Percentiles rank a stretch among this genome's conserved stretches.
phyloP scores from a whole-genome alignment of 92 coral and sea anemone genomes.

The Plumapathes pennacea region DNA sequence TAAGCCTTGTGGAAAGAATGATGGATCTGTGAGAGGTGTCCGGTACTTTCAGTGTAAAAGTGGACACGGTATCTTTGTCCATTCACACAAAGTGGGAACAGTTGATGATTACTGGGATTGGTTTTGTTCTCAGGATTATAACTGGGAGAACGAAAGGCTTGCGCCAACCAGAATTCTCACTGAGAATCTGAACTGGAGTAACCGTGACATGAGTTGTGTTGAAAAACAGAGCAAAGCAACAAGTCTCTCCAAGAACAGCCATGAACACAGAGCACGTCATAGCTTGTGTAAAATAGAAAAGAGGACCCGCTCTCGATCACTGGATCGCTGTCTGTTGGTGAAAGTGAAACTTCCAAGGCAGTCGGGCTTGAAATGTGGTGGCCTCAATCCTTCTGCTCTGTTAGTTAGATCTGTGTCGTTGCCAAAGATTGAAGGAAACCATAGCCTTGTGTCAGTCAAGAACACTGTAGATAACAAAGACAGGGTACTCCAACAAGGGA shows the following conservation, averaged over 20 bases:
- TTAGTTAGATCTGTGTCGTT: too few species aligned
- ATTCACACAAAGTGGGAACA: conserved; percentile 78
- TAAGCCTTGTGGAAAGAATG: conserved; percentile 93
- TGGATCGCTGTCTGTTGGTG: conserved; percentile 24
- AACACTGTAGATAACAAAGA: too few species aligned
- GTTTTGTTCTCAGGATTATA: too few species aligned
- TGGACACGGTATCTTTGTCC: conserved; percentile 93
- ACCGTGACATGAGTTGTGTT: conserved; percentile 1
- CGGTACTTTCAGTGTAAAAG: conserved; percentile 82
- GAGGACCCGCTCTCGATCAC: conserved; percentile 19
- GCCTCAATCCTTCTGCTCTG: too few species aligned
- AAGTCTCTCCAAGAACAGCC: too few species aligned
- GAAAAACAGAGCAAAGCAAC: neutral
- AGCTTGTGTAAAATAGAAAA: too few species aligned
- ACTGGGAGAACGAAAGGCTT: conserved; percentile 1
- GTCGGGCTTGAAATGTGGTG: too few species aligned
- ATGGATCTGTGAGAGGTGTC: conserved; percentile 87
- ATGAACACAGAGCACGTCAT: too few species aligned
- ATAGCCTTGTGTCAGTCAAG: too few species aligned
- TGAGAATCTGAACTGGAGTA: neutral
- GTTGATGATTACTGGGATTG: too few species aligned
- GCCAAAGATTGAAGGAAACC: too few species aligned
- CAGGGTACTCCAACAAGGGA: too few species aligned
- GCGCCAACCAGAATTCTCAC: neutral
- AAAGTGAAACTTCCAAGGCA: conserved; percentile 27